phyloP scores from a whole-genome alignment of 1,140 invertebrate genomes.

The Drosophila leontia region DNA sequence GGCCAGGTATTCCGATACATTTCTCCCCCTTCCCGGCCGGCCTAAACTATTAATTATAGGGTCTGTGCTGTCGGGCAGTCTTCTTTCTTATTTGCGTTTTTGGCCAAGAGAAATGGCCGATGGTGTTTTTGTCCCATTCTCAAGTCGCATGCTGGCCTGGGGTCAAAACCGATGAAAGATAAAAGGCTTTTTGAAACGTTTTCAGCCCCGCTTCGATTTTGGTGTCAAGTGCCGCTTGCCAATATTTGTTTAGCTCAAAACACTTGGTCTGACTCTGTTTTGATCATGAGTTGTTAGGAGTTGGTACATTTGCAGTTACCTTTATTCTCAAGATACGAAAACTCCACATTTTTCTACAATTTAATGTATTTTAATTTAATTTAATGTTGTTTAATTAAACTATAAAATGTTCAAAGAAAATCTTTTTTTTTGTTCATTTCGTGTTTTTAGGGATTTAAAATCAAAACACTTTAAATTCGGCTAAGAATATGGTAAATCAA shows the following conservation, averaged over 20 bases:
- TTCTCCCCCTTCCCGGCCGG: slow-evolving; percentile 37
- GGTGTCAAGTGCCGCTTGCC: slow-evolving; percentile 60
- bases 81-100: slow-evolving; percentile 56
- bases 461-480: no score
- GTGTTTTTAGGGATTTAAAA: no score
- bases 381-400: background rate
- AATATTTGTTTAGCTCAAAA: slow-evolving; percentile 33
- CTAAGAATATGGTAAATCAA: no score
- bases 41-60: slow-evolving; percentile 64
- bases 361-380: background rate
- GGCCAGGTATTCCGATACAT: slow-evolving; percentile 44
- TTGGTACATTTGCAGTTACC: background rate
- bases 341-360: background rate
- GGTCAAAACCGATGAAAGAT: slow-evolving; percentile 61
- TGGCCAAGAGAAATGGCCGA: slow-evolving; percentile 55
- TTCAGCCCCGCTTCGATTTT: slow-evolving; percentile 6
- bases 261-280: slow-evolving; percentile 29
- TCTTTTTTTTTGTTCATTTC: no score
- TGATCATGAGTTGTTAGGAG: background rate
- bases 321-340: background rate
- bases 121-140: slow-evolving; percentile 30
- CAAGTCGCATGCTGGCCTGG: slow-evolving; percentile 22
- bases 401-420: background rate
- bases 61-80: slow-evolving; percentile 29
- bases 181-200: slow-evolving; percentile 31